Evolutionary conservation across 2,797 vertebrate genomes (phyloP).

Genomic region (Nyctalus aviator): DNA sequence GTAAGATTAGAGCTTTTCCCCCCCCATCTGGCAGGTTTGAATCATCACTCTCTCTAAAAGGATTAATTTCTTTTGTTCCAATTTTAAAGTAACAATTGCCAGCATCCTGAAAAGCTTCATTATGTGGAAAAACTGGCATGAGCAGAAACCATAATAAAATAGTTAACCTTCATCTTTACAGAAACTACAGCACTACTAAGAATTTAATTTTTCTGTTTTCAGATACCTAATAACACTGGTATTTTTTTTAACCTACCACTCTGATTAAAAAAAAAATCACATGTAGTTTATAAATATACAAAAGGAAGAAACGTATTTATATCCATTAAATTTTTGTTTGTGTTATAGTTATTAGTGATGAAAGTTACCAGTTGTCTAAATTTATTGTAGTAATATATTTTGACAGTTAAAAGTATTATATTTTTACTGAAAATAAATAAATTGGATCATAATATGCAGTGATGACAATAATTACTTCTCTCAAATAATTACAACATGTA

Average conservation of each 20-base stretch:
- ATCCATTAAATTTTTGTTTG: neutral
- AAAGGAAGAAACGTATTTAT: neutral
- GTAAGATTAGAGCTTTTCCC: slow-evolving; percentile 40
- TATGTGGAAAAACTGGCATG: slow-evolving; percentile 42
- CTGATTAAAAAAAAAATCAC: neutral
- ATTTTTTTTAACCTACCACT: neutral
- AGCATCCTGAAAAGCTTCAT: slow-evolving; percentile 54
- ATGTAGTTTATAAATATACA: neutral
- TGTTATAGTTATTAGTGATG: neutral
- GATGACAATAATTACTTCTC: neutral
- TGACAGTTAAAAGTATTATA: neutral
- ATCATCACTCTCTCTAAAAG: slow-evolving; percentile 38
- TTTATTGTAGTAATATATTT: slow-evolving; percentile 8
- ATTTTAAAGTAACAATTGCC: slow-evolving; percentile 65
- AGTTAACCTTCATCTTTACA: slow-evolving; percentile 51
- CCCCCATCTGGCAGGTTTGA: slow-evolving; percentile 38
- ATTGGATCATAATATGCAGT: slow-evolving; percentile 21
- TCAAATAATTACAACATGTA: slow-evolving; percentile 25
- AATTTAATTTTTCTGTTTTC: slow-evolving; percentile 22
- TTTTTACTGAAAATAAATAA: slow-evolving; percentile 50
- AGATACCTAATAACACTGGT: neutral
- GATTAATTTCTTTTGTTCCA: slow-evolving; percentile 72
- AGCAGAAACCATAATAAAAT: slow-evolving; percentile 55
- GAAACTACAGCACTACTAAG: neutral
- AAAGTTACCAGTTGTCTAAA: slow-evolving; percentile 27